Percentiles rank a stretch among this genome's conserved stretches.
phyloP scores from a whole-genome alignment of 2,888 invertebrate species.

The Sacculina carcini region DNA sequence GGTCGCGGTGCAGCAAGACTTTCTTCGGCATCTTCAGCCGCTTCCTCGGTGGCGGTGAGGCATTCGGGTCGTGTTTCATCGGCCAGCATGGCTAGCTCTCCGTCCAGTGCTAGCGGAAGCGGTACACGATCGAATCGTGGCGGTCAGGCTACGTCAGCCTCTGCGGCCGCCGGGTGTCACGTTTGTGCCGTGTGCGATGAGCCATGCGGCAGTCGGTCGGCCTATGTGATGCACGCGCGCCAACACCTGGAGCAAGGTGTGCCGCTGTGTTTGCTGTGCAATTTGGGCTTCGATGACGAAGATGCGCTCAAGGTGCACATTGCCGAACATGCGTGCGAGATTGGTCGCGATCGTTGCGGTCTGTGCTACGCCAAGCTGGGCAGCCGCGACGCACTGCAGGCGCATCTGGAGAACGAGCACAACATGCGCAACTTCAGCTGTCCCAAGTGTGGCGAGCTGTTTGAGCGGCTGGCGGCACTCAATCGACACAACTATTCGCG shows the following conservation, averaged over 20 bases:
- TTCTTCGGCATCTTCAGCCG: no score
- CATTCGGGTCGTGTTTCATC: no score
- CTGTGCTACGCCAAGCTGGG: slow-evolving; percentile 3
- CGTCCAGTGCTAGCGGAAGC: no score
- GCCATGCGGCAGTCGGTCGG: background rate
- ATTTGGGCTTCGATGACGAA: background rate
- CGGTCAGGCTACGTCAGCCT: no score
- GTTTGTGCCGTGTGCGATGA: background rate
- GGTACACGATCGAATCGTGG: no score
- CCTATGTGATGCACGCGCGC: background rate
- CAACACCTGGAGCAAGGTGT: background rate
- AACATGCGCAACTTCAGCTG: background rate
- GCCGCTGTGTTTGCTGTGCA: slow-evolving; percentile 2
- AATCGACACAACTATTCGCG: background rate
- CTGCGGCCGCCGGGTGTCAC: no score
- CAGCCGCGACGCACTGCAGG: background rate
- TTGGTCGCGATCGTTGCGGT: background rate
- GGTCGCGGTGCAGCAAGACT: no score
- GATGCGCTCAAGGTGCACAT: slow-evolving; percentile 1
- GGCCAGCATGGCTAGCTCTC: no score
- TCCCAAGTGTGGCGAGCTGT: background rate
- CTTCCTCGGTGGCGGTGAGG: no score
- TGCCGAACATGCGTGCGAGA: slow-evolving; percentile 1
- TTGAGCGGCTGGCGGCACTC: background rate
- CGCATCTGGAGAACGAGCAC: background rate